Percentiles rank a stretch among this genome's conserved stretches.
Evolutionary conservation across 2,797 vertebrate genomes (phyloP).

Genomic region (Pogoniulus pusillus): DNA sequence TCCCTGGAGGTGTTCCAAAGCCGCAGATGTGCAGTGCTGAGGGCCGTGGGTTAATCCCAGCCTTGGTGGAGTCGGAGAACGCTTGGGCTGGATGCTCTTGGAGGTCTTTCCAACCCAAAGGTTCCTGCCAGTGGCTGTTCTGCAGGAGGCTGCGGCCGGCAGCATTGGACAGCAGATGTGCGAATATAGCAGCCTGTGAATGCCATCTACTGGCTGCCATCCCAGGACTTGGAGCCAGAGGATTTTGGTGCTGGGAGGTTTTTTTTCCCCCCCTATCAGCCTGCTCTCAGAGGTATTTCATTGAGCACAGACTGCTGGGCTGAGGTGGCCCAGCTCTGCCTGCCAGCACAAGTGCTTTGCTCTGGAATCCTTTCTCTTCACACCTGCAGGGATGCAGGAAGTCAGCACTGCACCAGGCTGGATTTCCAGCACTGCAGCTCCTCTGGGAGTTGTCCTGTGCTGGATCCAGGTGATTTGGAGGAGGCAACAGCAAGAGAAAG

Average conservation of each 20-base stretch:
- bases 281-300: neutral
- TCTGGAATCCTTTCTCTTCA: neutral
- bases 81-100: no score
- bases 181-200: neutral
- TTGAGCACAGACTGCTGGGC: accelerated
- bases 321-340: neutral
- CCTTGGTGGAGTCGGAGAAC: no score
- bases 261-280: no score
- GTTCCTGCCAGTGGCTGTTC: neutral
- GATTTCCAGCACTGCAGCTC: neutral
- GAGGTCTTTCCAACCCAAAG: no score
- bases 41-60: no score
- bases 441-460: neutral
- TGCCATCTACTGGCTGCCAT: constrained; percentile 27
- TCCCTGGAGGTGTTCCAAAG: no score
- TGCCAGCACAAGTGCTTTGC: neutral
- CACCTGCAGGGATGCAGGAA: neutral
- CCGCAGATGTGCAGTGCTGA: no score
- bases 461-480: neutral
- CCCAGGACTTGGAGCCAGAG: neutral
- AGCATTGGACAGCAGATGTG: accelerated
- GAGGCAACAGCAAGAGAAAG: neutral
- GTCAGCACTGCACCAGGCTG: neutral
- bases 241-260: no score
- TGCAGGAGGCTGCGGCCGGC: neutral